Conservation (phyloP, 2,797 vertebrate genomes). For the Mycteria americana region DNA sequence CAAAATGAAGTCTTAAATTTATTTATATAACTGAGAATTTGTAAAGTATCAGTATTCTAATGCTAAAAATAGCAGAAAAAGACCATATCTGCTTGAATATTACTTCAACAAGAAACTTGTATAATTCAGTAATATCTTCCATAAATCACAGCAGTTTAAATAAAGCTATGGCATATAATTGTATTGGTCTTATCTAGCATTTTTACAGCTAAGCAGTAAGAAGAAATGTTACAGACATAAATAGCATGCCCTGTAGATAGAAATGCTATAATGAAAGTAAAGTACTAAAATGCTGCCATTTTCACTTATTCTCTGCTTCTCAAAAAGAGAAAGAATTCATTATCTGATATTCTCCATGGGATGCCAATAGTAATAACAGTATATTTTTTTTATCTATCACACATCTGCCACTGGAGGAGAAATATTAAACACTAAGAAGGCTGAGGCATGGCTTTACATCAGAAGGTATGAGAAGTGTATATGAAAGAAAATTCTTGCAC, state of each 20-base stretch:
- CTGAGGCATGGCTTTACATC: not conserved
- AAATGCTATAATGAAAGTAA: not conserved
- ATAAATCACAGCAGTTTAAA: slow-evolving; percentile 38
- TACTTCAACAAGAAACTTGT: not conserved
- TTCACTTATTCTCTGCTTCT: not conserved
- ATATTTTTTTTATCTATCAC: not conserved
- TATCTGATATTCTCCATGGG: not conserved
- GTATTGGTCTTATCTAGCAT: not conserved
- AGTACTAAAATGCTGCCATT: not conserved
- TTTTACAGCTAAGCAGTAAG: slow-evolving; percentile 16
- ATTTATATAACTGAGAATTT: not conserved
- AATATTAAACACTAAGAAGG: not conserved
- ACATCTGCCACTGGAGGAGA: not conserved
- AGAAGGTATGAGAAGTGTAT: not conserved
- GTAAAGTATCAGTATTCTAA: not conserved
- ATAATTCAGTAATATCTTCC: not conserved
- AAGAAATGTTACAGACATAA: slow-evolving; percentile 20
- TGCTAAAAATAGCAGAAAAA: not conserved
- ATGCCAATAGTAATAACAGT: not conserved
- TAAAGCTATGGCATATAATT: not conserved
- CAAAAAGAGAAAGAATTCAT: not conserved
- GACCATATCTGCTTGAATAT: not conserved
- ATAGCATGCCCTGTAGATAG: not conserved
- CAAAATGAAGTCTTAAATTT: not conserved
- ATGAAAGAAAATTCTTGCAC: not conserved